Base-by-base conservation (phyloP, 2,888 invertebrate genomes). In the Macaria notata region DNA sequence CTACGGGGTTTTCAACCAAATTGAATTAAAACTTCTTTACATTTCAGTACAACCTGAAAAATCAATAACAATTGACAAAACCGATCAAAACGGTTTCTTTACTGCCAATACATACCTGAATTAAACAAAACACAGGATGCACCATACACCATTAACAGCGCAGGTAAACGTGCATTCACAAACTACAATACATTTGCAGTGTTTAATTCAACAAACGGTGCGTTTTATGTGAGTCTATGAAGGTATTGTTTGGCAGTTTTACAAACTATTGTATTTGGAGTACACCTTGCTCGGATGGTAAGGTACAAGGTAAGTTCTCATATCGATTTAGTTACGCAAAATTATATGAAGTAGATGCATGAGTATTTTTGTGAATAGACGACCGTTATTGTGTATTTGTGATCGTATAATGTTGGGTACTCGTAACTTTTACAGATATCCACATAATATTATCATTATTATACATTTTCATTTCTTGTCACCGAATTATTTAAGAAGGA, bases 61-160 rank as follows among this genome's bases (percentile, higher is more conserved):
- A 19, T 19, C 19, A 36, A 36, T 36, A 7, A 36, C 33, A 36
- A 7, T 36, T 36, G 33, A 6, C 33, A 65, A 67, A 68, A 66
- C 68, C 60, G 56, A 67, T 51, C 59, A 62, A 64, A 61, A 63
- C 50, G 38, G 41, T 50, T 30, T 5, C 62, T 60, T 71, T 70
- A 31, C 30, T 6, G 3, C 33, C 7, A 36, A 36, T 36, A 4
- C 33, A 36, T 63, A 66, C 67, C 64, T 56, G 71, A 65, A 4
- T 9, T 57, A 33, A 49, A 63, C 78, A 81, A 82, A 72, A 64
- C 70, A 79, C 81, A 80, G 83, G 83, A 84, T 79, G 75, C 68
- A 57, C 54, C 44, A 59, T 79, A 75, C 68, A 57, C 53, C 45
- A 59, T 68, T 70, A 69, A 70, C 69, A 70, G 58, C 30, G 54